These are phyloP conservation scores for Drosophila erecta DNA, from an alignment of 1,140 invertebrate genomes.

Conservation along the genomic window DNA sequence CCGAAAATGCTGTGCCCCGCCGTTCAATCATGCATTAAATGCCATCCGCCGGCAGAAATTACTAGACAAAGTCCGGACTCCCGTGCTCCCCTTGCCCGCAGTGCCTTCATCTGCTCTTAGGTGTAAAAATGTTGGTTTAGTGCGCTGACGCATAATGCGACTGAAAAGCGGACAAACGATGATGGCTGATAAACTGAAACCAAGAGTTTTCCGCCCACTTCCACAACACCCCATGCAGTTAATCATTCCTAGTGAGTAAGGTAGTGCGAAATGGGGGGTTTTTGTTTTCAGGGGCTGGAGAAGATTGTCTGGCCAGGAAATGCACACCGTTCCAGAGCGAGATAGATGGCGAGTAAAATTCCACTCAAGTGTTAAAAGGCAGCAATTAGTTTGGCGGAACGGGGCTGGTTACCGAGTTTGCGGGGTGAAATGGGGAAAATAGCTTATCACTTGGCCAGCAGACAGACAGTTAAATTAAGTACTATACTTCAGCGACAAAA, in stretches of 20 bases:
- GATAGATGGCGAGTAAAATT: conserved; percentile 34
- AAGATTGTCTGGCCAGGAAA: conserved; percentile 43
- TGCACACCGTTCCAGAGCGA: conserved; percentile 30
- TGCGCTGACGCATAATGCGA: conserved; percentile 71
- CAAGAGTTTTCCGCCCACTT: conserved; percentile 8
- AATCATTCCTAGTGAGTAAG: conserved; percentile 17
- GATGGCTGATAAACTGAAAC: conserved; percentile 63
- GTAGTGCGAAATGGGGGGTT: conserved; percentile 7
- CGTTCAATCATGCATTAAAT: conserved; percentile 70
- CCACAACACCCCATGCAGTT: conserved; percentile 3
- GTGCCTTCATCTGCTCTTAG: conserved; percentile 54
- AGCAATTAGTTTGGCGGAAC: conserved; percentile 64
- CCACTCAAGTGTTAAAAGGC: conserved; percentile 69
- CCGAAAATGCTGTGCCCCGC: conserved; percentile 54
- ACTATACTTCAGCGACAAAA: conserved; percentile 45
- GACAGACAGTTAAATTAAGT: conserved; percentile 71
- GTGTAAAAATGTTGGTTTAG: conserved; percentile 83
- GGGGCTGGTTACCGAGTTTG: neutral
- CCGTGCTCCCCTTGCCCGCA: conserved; percentile 3
- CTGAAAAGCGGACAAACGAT: conserved; percentile 51
- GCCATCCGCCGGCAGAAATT: conserved; percentile 32
- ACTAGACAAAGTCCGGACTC: conserved; percentile 2
- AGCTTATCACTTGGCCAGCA: conserved; percentile 73
- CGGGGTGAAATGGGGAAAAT: too few species aligned
- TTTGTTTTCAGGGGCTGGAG: conserved; percentile 7